Conservation (phyloP, 2,797 vertebrate species). For the Sciurus vulgaris region DNA sequence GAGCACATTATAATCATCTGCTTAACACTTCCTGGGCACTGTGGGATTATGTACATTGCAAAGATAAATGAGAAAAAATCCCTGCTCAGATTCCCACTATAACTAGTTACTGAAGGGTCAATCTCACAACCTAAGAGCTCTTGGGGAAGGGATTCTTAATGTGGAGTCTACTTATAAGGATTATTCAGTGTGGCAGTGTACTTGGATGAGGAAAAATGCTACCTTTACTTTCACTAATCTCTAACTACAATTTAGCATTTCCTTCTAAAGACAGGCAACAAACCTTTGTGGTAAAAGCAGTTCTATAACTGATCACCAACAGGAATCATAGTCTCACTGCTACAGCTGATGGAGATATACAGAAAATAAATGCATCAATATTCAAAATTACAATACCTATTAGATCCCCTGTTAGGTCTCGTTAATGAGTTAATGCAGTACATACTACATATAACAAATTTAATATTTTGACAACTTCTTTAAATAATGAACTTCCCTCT, state of each 20-base stretch:
- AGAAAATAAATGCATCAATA: slow-evolving; percentile 50
- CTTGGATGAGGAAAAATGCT: background rate
- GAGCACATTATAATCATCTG: slow-evolving; percentile 14
- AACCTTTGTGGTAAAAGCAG: background rate
- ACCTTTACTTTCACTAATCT: background rate
- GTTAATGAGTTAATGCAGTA: slow-evolving; percentile 2
- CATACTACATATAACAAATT: background rate
- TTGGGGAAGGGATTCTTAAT: background rate
- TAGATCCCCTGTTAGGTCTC: background rate
- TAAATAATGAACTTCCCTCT: background rate
- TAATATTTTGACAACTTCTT: slow-evolving; percentile 19
- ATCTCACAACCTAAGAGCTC: slow-evolving; percentile 4
- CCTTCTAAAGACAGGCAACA: background rate
- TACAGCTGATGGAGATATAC: background rate
- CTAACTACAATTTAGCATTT: slow-evolving; percentile 23
- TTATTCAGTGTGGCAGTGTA: background rate
- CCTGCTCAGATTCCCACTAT: background rate
- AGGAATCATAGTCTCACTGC: background rate
- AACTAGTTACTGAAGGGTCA: background rate
- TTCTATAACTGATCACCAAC: background rate
- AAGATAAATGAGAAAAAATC: slow-evolving; percentile 12
- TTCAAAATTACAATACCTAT: slow-evolving; percentile 56
- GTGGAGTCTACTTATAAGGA: background rate
- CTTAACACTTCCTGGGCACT: background rate
- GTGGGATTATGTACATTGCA: slow-evolving; percentile 32